Conservation (phyloP, 2,113 vertebrate species). For the Cebus imitator region DNA sequence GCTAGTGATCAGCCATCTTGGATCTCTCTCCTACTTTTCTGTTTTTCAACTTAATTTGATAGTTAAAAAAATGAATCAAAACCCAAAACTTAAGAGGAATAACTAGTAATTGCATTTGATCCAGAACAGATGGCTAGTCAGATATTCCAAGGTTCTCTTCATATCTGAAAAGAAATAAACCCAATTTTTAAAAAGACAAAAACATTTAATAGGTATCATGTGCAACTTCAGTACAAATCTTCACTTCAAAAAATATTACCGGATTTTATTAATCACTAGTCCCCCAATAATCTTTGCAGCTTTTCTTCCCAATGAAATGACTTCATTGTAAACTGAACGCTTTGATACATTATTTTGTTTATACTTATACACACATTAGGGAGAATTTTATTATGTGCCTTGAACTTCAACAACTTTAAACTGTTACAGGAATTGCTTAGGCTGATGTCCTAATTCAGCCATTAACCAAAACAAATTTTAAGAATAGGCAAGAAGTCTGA, state of each 20-base stretch:
- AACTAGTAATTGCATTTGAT: neutral
- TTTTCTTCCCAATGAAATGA: constrained; percentile 11
- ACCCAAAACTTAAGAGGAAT: neutral
- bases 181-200: neutral
- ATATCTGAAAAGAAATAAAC: constrained; percentile 19
- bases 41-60: neutral
- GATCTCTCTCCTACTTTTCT: too few species aligned
- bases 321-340: neutral
- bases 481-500: neutral
- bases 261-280: constrained; percentile 62
- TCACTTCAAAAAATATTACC: neutral
- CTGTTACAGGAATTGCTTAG: neutral
- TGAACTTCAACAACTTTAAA: neutral
- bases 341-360: neutral
- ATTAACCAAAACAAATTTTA: neutral
- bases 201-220: constrained; percentile 55
- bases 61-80: neutral
- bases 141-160: neutral
- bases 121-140: neutral
- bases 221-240: constrained; percentile 56
- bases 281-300: constrained; percentile 7
- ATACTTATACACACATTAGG: neutral
- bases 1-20: too few species aligned
- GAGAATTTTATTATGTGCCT: constrained; percentile 30
- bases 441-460: neutral